These are phyloP conservation scores for Pharmacophagus antenor DNA, from an alignment of 2,888 invertebrate species.

Conservation along the genomic window DNA sequence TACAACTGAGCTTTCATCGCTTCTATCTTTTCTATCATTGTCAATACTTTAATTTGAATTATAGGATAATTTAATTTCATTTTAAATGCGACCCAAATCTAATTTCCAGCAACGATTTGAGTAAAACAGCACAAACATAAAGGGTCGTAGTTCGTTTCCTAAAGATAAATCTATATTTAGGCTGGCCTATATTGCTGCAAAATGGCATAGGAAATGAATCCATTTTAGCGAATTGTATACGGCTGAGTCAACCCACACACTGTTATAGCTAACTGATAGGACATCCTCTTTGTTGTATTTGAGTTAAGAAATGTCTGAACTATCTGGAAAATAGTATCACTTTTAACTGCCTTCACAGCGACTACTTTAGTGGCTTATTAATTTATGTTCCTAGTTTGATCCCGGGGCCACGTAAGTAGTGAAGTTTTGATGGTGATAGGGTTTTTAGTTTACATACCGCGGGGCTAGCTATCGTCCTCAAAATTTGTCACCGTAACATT, in stretches of 20 bases:
- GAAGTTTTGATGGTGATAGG: too few relatives aligned
- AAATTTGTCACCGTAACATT: too few relatives aligned
- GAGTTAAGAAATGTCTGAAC: neutral
- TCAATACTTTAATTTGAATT: too few relatives aligned
- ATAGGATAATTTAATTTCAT: neutral
- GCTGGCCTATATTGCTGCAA: slow-evolving; percentile 23
- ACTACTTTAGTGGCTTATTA: too few relatives aligned
- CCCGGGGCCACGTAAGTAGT: too few relatives aligned
- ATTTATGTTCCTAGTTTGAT: too few relatives aligned
- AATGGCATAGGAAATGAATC: slow-evolving; percentile 24
- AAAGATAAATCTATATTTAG: slow-evolving; percentile 25
- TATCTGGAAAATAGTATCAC: neutral
- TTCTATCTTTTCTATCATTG: too few relatives aligned
- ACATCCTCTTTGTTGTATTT: slow-evolving; percentile 20
- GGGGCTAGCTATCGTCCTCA: too few relatives aligned
- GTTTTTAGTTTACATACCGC: too few relatives aligned
- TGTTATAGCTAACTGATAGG: slow-evolving; percentile 2
- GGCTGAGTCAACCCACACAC: slow-evolving; percentile 4
- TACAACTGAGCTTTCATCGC: too few relatives aligned
- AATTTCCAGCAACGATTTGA: neutral
- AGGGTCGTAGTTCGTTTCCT: slow-evolving; percentile 23
- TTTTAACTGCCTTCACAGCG: neutral
- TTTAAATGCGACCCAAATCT: neutral
- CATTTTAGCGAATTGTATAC: slow-evolving; percentile 22
- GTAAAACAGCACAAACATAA: neutral